Base-by-base conservation (phyloP, 2,888 invertebrate genomes). In the Drosophila mayaguana region DNA sequence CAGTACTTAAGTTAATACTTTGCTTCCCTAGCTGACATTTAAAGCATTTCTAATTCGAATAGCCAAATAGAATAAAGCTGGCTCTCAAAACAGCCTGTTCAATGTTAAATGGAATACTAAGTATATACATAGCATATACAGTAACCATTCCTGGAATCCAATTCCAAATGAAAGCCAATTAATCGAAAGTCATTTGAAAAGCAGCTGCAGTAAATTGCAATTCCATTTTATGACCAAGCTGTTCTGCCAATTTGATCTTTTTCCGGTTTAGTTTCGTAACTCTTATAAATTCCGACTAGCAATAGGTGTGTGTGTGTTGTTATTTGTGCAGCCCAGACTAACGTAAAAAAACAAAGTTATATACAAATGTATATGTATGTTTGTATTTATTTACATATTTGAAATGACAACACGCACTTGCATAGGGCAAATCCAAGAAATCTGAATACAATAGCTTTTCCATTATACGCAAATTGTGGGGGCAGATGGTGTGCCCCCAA, bases 401-500 rank as follows among this genome's bases (percentile, higher is more conserved):
- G 16, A 25, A 48, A 34, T 14, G 25, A 32, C 16, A 56, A 36
- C 32, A 45, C 55, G 14, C 42, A 56, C 55, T 45, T 34, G 25
- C 0, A 4, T 11, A n/a, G 46, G 46, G 22, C 45, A 59, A 53
- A 42, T 78, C 34, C 40, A 61, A 75, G 75, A 66, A 54, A 70
- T 54, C 36, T 25, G 54, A 51, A 50, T 46, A 78, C 80, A 78
- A 78, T 75, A 64, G 80, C 43, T 62, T 70, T 59, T 51, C 56
- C 55, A 65, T 59, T 46, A 42, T 61, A 53, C 34, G 40, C 68
- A 73, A 76, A 59, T 76, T 67, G 63, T 59, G 59, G 45, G 40
- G 56, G 63, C 60, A 59, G 56, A 75, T 56, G 70, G 46, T 48
- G 34, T 70, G 79, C 60, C 63, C 69, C 82, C 88, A 86, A 83